Conservation (phyloP, 2,888 invertebrate genomes). For the Polymixis flavicincta region DNA sequence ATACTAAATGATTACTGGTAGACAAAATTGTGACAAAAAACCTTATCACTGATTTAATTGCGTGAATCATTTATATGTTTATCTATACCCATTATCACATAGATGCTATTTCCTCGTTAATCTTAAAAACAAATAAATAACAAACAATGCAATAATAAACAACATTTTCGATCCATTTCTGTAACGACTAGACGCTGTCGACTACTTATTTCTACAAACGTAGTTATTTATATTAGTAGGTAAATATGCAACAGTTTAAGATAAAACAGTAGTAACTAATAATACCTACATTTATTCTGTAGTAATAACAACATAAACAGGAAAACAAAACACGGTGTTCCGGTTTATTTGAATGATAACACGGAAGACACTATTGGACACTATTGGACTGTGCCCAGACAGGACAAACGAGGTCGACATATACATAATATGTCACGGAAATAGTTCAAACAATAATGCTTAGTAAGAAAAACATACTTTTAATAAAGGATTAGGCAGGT, state of each 20-base stretch:
- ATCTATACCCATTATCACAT: not conserved
- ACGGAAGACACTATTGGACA: constrained; percentile 55
- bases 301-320: constrained; percentile 31
- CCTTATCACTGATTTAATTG: not conserved
- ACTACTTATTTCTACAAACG: not conserved
- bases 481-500: not conserved
- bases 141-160: constrained; percentile 5
- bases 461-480: not conserved
- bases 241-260: constrained; percentile 6
- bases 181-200: not conserved
- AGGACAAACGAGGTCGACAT: constrained; percentile 47
- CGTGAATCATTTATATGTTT: not conserved
- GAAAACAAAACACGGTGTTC: constrained; percentile 53
- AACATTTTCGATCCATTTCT: constrained; percentile 19
- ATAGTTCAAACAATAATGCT: constrained; percentile 15
- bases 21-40: not conserved
- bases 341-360: constrained; percentile 47
- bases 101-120: not conserved
- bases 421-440: constrained; percentile 24
- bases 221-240: not conserved
- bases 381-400: constrained; percentile 29
- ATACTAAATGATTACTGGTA: not conserved
- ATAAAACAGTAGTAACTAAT: constrained; percentile 2
- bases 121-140: constrained; percentile 4
- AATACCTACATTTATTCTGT: not conserved